Base-by-base conservation (phyloP, 2,888 invertebrate genomes). In the Cosmia pyralina region DNA sequence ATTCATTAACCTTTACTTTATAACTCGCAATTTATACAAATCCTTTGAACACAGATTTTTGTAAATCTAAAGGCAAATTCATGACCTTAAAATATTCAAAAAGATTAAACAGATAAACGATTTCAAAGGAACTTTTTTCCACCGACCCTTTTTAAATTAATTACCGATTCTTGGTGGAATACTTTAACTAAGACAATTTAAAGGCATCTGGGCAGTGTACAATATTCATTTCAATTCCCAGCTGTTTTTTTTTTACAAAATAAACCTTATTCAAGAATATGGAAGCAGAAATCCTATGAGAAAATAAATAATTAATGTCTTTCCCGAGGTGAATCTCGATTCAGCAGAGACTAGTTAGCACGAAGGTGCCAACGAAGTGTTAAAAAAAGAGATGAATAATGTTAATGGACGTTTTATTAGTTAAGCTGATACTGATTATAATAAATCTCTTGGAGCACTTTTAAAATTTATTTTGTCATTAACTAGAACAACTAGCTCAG, bases 301-400 rank as follows among this genome's bases (percentile, higher is more conserved):
- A 66, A 57, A 62, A 70, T 77, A 79, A 75, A 73, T 82, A 78
- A 83, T 73, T 62, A 77, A 75, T 74, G 58, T 44, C 72, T 62
- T 65, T 69, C 64, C 48, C 41, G 65, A 79, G 63, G 69, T 67
- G 66, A 73, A 82, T 75, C 72, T 69, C 34, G 38, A 75, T 66
- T 48, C 75, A 38, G 22, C 8, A 11, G 73, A 46, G 85, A 76
- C 64, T 67, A 60, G 66, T 75, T 79, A 79, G 4, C 5, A 53
- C 52, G 48, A 60, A 28, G 17, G 48, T 46, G 52, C 41, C 52
- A 81, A 60, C 15, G 11, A 69, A 71, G 50, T 64, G 19, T 65
- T 62, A 71, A 71, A 70, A 57, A 68, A 68, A 62, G 44, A 53
- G 28, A 63, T 52, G 19, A 64, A 62, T 59, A 44, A 52, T 52